Percentiles rank a stretch among this genome's conserved stretches.
These are phyloP conservation scores for Chloroceryle inda DNA, from an alignment of 2,797 vertebrate genomes.

Conservation along the genomic window DNA sequence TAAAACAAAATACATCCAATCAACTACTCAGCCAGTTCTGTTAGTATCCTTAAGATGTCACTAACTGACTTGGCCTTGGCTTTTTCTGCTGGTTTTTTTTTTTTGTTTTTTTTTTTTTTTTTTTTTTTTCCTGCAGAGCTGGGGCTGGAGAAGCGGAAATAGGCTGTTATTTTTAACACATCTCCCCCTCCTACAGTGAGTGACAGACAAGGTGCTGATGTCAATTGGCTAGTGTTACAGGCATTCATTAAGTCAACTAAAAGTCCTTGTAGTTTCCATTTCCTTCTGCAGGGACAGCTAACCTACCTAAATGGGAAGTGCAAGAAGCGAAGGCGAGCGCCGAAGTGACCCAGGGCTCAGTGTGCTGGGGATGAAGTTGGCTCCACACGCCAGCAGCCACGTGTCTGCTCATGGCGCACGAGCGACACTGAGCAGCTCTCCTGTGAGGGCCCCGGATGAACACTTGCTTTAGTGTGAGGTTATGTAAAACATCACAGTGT, in stretches of 20 bases:
- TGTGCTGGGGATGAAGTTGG: not conserved
- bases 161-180: constrained; percentile 61
- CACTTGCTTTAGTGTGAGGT: rapidly evolving
- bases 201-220: constrained; percentile 66
- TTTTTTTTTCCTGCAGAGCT: not conserved
- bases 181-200: constrained; percentile 66
- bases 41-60: constrained; percentile 79
- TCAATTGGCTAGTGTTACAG: constrained; percentile 23
- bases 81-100: not conserved
- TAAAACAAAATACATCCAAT: not conserved
- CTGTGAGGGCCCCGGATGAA: not conserved
- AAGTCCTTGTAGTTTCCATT: constrained; percentile 5
- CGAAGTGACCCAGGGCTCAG: rapidly evolving
- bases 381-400: not conserved
- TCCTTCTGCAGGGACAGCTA: not conserved
- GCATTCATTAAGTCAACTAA: constrained; percentile 53
- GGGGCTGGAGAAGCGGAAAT: constrained; percentile 58
- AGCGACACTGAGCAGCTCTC: not conserved
- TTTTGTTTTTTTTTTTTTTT: not conserved
- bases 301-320: not conserved
- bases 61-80: constrained; percentile 58
- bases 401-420: rapidly evolving
- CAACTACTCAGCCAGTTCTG: constrained; percentile 50
- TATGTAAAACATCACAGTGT: rapidly evolving
- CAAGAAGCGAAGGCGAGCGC: not conserved